These are phyloP conservation scores for Morone saxatilis DNA, from an alignment of 2,113 vertebrate species.

Conservation along the genomic window DNA sequence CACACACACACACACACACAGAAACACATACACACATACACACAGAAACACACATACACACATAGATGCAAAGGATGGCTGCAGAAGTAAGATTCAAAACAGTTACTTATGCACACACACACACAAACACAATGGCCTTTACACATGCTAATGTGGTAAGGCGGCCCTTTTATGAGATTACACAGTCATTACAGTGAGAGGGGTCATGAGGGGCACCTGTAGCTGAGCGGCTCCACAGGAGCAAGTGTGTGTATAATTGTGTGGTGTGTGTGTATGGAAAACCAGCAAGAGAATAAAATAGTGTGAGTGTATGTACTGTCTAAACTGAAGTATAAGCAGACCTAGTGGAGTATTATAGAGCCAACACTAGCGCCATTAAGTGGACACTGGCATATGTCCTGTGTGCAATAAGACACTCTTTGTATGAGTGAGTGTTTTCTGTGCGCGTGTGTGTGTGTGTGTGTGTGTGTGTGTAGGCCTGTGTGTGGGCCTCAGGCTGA, in stretches of 20 bases:
- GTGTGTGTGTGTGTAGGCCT: conserved; percentile 37
- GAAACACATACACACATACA: background rate
- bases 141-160: conserved; percentile 77
- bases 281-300: conserved; percentile 33
- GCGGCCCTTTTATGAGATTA: conserved; percentile 79
- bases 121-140: conserved; percentile 73
- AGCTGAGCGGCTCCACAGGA: conserved; percentile 61
- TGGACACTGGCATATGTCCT: conserved; percentile 80
- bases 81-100: conserved; percentile 50
- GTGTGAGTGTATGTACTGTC: conserved; percentile 7
- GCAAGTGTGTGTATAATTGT: conserved; percentile 6
- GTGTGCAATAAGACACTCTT: conserved; percentile 78
- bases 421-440: conserved; percentile 55
- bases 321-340: conserved; percentile 49
- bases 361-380: conserved; percentile 62
- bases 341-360: conserved; percentile 41
- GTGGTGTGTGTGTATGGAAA: conserved; percentile 26
- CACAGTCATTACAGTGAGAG: conserved; percentile 78
- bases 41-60: conserved; percentile 1
- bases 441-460: background rate
- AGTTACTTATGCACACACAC: conserved; percentile 50
- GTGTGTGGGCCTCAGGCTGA: conserved; percentile 82
- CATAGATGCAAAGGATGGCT: conserved; percentile 40
- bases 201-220: conserved; percentile 76
- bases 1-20: conserved; percentile 6